A percentile compares a stretch with the other conserved stretches of the same genome.
Evolutionary conservation across 2,113 vertebrate genomes (phyloP).

Genomic region (Chaenogobius annularis): DNA sequence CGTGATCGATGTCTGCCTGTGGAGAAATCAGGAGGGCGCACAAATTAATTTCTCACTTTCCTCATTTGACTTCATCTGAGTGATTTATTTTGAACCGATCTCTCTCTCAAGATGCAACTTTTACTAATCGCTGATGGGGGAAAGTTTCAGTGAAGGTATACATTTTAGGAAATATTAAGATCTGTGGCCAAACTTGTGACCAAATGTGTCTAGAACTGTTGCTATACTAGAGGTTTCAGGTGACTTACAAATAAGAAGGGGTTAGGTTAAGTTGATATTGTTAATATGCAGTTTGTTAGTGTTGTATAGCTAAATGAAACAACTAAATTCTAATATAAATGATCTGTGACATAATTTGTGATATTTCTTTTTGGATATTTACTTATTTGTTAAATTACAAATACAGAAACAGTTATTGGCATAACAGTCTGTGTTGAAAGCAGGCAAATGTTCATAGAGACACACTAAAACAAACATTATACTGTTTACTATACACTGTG

Average conservation of each 20-base stretch:
- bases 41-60: constrained; percentile 80
- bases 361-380: no score
- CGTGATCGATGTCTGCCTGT: constrained; percentile 79
- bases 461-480: no score
- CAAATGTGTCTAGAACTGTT: background rate
- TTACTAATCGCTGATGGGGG: constrained; percentile 45
- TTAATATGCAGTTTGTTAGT: background rate
- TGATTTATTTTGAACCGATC: constrained; percentile 68
- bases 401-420: no score
- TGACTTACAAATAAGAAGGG: background rate
- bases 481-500: no score
- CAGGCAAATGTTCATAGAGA: no score
- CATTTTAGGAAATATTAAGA: constrained; percentile 18
- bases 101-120: constrained; percentile 48
- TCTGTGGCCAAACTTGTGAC: background rate
- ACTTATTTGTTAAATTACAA: no score
- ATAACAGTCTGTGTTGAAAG: no score
- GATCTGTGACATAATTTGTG: no score
- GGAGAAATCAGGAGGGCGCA: constrained; percentile 77
- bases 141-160: constrained; percentile 18
- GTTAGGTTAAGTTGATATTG: background rate
- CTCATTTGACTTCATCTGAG: constrained; percentile 75
- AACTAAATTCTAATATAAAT: no score
- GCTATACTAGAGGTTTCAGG: background rate
- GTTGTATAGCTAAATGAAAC: no score